phyloP scores from a whole-genome alignment of 2,113 vertebrate genomes.

The Stigmatopora argus region DNA sequence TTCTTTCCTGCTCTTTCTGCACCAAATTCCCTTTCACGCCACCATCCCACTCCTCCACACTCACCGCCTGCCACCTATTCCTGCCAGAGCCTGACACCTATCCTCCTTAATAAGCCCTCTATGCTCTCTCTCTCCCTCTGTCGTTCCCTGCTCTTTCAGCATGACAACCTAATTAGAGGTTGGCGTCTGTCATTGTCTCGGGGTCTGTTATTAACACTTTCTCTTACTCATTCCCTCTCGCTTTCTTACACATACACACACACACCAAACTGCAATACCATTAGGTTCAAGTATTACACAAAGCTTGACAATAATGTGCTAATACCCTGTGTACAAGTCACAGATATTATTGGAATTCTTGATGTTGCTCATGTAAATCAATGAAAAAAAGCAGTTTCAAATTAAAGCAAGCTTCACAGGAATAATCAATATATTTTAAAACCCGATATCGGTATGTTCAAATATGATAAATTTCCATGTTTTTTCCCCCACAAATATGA shows the following conservation, averaged over 20 bases:
- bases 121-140: constrained; percentile 22
- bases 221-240: constrained; percentile 16
- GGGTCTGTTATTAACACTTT: constrained; percentile 58
- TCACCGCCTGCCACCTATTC: constrained; percentile 47
- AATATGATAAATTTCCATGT: no score
- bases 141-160: constrained; percentile 41
- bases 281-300: constrained; percentile 27
- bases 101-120: constrained; percentile 61
- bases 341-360: not conserved
- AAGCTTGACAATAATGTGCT: constrained; percentile 10
- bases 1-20: constrained; percentile 4
- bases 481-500: no score
- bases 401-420: not conserved
- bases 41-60: constrained; percentile 27
- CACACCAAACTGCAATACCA: constrained; percentile 15
- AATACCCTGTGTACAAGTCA: not conserved
- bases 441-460: no score
- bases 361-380: not conserved
- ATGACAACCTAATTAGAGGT: constrained; percentile 70
- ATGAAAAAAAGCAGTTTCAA: not conserved
- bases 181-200: constrained; percentile 66
- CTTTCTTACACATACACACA: constrained; percentile 25
- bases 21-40: constrained; percentile 13
- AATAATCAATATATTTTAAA: not conserved
- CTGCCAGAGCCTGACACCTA: constrained; percentile 63